Percentiles rank a stretch among this genome's conserved stretches.
Evolutionary conservation across 2,113 vertebrate genomes (phyloP).

Genomic region (Ranitomeya variabilis): DNA sequence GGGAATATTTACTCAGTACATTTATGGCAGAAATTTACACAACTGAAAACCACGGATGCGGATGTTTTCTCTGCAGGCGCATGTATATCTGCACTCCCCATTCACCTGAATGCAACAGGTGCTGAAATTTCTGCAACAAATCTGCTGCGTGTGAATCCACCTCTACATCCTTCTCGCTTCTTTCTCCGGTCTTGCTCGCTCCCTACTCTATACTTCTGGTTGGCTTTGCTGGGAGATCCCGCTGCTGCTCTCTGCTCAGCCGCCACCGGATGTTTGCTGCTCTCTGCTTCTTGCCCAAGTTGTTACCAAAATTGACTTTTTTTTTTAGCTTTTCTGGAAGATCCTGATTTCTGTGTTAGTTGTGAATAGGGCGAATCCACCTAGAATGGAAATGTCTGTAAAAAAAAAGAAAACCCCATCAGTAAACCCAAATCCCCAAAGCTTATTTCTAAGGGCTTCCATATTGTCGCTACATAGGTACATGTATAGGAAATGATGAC

Average conservation of each 20-base stretch:
- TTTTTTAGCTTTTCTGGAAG: no score
- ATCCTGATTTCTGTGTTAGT: background rate
- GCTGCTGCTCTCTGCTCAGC: no score
- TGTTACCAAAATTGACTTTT: no score
- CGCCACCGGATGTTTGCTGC: background rate
- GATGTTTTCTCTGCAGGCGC: no score
- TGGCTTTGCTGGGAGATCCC: slow-evolving; percentile 1
- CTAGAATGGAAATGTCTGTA: background rate
- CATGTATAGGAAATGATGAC: background rate
- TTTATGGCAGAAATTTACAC: no score
- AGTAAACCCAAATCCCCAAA: background rate
- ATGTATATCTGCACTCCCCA: no score
- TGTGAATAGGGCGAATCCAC: background rate
- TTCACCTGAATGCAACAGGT: no score
- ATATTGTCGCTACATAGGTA: background rate
- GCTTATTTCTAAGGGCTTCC: background rate
- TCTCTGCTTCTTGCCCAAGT: background rate
- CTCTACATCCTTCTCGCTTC: background rate
- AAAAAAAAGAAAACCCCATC: background rate
- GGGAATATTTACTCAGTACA: no score
- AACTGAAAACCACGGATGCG: no score
- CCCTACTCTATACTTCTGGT: background rate
- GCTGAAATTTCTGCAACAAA: no score
- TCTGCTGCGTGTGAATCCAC: no score
- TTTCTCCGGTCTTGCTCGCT: background rate